A percentile compares a stretch with the other conserved stretches of the same genome.
Evolutionary conservation across 2,113 vertebrate genomes (phyloP).

Genomic region (Pelodiscus sinensis): DNA sequence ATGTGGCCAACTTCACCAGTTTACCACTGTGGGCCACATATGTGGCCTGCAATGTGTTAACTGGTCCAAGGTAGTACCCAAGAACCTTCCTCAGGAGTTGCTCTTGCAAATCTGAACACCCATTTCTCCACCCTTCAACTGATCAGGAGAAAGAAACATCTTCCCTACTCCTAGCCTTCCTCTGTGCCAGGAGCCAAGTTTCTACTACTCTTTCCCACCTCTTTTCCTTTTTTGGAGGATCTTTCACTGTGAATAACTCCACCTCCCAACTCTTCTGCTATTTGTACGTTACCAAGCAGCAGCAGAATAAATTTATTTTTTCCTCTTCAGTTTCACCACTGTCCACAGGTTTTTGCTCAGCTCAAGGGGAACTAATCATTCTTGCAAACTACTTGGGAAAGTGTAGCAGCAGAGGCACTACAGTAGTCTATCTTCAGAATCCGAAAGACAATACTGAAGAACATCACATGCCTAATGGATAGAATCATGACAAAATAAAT

Average conservation of each 20-base stretch:
- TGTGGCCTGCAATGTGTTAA: too few species aligned
- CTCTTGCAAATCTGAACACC: neutral
- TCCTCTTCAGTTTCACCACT: neutral
- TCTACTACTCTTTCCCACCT: neutral
- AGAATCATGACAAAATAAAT: neutral
- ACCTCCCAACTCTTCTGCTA: neutral
- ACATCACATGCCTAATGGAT: neutral
- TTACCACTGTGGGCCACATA: too few species aligned
- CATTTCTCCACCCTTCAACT: neutral
- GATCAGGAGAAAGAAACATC: neutral
- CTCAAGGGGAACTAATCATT: neutral
- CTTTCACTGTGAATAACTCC: fast-evolving
- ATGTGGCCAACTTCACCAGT: too few species aligned
- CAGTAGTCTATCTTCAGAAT: neutral
- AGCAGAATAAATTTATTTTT: neutral
- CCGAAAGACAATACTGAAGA: neutral
- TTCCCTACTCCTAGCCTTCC: neutral
- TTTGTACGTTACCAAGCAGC: neutral
- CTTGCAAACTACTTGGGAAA: neutral
- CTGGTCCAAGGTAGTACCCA: neutral
- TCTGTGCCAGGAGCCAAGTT: neutral
- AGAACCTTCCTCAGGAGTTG: neutral
- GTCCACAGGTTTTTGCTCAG: neutral
- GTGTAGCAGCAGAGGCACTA: neutral
- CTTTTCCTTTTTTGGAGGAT: neutral